These are phyloP conservation scores for Hormaphis cornu DNA, from an alignment of 1,140 invertebrate genomes.

Conservation along the genomic window DNA sequence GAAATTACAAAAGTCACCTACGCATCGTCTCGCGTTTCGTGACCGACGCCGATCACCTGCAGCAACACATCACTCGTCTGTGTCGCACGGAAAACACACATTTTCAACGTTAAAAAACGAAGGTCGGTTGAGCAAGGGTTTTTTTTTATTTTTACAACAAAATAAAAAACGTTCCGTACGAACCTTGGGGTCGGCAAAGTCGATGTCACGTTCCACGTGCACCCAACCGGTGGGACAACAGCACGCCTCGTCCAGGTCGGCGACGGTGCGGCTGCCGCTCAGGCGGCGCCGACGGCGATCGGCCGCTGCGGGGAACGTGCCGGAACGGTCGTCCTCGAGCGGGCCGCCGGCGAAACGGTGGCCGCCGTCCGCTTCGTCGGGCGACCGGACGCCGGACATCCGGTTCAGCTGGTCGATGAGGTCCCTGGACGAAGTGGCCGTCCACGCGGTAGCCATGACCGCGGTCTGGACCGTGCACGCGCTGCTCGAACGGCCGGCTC, in stretches of 20 bases:
- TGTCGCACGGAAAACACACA: too few relatives aligned
- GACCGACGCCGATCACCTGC: too few relatives aligned
- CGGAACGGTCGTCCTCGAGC: neutral
- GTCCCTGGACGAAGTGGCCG: constrained; percentile 63
- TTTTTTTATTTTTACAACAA: too few relatives aligned
- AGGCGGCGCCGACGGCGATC: too few relatives aligned
- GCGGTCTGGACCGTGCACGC: constrained; percentile 46
- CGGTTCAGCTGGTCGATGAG: constrained; percentile 65
- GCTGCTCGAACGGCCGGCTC: neutral
- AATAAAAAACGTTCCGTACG: neutral
- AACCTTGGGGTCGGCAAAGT: constrained; percentile 69
- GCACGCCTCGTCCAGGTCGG: constrained; percentile 50
- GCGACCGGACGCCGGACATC: constrained; percentile 53
- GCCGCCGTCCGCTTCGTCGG: neutral
- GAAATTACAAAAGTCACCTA: too few relatives aligned
- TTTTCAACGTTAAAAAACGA: too few relatives aligned
- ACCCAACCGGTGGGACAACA: constrained; percentile 66
- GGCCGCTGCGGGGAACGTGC: neutral
- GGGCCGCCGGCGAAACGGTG: too few relatives aligned
- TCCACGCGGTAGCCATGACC: constrained; percentile 50
- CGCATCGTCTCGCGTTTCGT: too few relatives aligned
- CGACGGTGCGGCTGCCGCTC: neutral
- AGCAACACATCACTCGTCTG: too few relatives aligned
- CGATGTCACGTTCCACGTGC: constrained; percentile 63
- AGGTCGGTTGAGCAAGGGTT: too few relatives aligned